phyloP scores from a whole-genome alignment of 2,888 invertebrate genomes.

The Herminia tarsipennalis region DNA sequence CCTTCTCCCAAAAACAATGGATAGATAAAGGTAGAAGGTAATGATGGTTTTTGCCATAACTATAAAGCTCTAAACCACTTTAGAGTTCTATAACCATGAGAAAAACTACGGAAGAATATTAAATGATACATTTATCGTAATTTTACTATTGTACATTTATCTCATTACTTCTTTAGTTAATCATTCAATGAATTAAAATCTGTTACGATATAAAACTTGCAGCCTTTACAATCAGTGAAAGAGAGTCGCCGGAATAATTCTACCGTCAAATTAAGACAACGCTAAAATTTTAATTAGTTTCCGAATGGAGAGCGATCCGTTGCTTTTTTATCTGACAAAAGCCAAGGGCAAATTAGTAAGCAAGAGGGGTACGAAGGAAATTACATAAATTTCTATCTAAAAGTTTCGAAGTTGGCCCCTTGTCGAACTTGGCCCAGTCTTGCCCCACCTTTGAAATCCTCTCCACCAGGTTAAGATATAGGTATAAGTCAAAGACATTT shows the following conservation, averaged over 20 bases:
- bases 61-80: no score
- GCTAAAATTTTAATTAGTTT: conserved; percentile 45
- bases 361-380: conserved; percentile 33
- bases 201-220: no score
- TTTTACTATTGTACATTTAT: no score
- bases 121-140: no score
- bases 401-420: conserved; percentile 26
- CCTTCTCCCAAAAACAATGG: no score
- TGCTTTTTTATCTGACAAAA: conserved; percentile 33
- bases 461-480: conserved; percentile 17
- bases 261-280: conserved; percentile 38
- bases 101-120: no score
- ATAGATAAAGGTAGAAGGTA: no score
- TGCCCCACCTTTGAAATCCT: conserved; percentile 1
- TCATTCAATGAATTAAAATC: no score
- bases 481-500: conserved; percentile 21
- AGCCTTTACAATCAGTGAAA: not conserved
- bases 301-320: conserved; percentile 22
- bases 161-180: no score
- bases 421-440: no score
- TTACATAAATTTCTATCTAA: conserved; percentile 43
- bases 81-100: no score
- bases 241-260: conserved; percentile 16
- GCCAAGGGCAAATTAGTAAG: conserved; percentile 42
- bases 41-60: no score